These are phyloP conservation scores for Datnioides undecimradiatus DNA, from an alignment of 2,113 vertebrate species.

Conservation along the genomic window DNA sequence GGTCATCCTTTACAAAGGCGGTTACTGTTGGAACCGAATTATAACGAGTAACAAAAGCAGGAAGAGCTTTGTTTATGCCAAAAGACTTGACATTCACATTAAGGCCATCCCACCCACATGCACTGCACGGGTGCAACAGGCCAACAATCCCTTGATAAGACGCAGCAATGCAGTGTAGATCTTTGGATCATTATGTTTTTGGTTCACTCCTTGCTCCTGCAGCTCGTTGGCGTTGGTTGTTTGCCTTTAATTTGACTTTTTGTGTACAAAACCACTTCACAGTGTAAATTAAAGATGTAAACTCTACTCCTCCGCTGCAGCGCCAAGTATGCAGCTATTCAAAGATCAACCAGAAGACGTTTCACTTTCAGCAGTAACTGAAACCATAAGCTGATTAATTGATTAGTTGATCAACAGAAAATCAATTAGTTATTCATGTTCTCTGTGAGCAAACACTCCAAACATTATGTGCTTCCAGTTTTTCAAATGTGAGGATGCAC, in stretches of 20 bases:
- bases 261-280: neutral
- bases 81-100: slow-evolving; percentile 29
- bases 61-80: slow-evolving; percentile 60
- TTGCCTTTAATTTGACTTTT: neutral
- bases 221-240: neutral
- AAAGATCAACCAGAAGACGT: neutral
- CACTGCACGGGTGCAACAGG: neutral
- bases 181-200: neutral
- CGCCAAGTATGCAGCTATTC: neutral
- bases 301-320: neutral
- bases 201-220: neutral
- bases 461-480: neutral
- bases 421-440: neutral
- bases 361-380: neutral
- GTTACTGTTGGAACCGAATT: slow-evolving; percentile 8
- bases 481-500: neutral
- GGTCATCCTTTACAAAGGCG: neutral
- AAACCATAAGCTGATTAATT: neutral
- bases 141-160: neutral
- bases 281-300: neutral
- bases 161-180: neutral
- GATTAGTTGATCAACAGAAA: neutral
- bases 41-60: slow-evolving; percentile 62
- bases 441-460: neutral
- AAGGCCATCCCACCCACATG: slow-evolving; percentile 7